These are phyloP conservation scores for Merodon equestris DNA, from an alignment of 2,888 invertebrate species.

Conservation along the genomic window DNA sequence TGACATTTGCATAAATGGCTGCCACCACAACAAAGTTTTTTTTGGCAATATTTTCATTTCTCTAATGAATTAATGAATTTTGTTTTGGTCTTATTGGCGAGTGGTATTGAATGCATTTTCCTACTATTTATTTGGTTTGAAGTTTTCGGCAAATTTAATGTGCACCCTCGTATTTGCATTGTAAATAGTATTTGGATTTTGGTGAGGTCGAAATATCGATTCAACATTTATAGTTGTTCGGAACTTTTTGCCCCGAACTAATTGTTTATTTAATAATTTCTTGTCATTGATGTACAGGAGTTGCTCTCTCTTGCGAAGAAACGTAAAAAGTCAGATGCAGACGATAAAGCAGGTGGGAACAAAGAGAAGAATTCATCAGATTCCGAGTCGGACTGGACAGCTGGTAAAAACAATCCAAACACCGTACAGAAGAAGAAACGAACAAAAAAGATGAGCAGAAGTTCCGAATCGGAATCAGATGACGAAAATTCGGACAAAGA, in stretches of 20 bases:
- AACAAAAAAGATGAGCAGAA: conserved; percentile 74
- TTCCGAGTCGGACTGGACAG: conserved; percentile 80
- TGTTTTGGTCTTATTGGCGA: too few species aligned
- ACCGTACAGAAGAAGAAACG: conserved; percentile 79
- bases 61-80: too few species aligned
- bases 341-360: conserved; percentile 79
- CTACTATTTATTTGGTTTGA: too few species aligned
- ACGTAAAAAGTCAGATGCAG: conserved; percentile 82
- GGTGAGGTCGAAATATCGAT: too few species aligned
- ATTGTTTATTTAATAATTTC: conserved; percentile 38
- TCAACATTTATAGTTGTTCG: too few species aligned
- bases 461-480: conserved; percentile 74
- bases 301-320: conserved; percentile 89
- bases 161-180: too few species aligned
- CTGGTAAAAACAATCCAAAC: conserved; percentile 73
- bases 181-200: too few species aligned
- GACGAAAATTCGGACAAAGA: conserved; percentile 77
- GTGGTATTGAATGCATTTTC: too few species aligned
- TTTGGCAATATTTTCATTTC: background rate
- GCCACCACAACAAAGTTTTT: conserved; percentile 37
- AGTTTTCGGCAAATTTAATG: too few species aligned
- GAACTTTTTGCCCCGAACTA: background rate
- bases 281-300: conserved; percentile 81
- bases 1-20: conserved; percentile 65
- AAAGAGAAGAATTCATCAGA: conserved; percentile 81